Evolutionary conservation across 2,113 vertebrate species (phyloP).

Genomic region (Myrmecophaga tridactyla): DNA sequence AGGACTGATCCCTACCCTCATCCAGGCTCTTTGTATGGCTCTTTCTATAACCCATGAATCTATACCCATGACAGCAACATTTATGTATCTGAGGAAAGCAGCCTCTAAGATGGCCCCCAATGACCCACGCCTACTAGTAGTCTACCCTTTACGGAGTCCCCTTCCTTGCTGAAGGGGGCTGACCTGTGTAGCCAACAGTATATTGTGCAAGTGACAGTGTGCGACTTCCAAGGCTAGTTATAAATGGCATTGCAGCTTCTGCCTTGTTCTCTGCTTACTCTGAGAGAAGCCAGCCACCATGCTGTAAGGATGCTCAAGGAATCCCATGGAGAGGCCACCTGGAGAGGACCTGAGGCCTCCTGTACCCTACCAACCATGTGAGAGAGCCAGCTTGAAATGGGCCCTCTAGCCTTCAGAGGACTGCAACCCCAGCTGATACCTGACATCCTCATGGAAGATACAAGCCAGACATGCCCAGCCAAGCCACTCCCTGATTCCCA

Average conservation of each 20-base stretch:
- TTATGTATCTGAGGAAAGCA: neutral
- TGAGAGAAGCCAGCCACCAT: neutral
- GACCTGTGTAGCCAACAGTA: neutral
- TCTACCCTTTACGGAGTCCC: too few species aligned
- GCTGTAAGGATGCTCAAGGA: neutral
- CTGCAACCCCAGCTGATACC: neutral
- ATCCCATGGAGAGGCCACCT: too few species aligned
- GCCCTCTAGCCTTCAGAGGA: neutral
- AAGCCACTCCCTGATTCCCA: neutral
- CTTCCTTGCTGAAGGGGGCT: neutral
- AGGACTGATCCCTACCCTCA: neutral
- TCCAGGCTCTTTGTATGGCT: neutral
- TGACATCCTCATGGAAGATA: neutral
- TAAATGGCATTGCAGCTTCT: neutral
- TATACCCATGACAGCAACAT: neutral
- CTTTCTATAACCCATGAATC: neutral
- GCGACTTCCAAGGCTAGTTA: neutral
- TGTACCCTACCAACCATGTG: too few species aligned
- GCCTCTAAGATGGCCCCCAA: too few species aligned
- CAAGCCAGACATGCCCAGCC: too few species aligned
- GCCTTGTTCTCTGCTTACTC: neutral
- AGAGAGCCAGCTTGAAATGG: too few species aligned
- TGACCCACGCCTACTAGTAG: too few species aligned
- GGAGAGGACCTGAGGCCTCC: neutral
- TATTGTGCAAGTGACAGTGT: neutral